Base-by-base conservation (phyloP, 2,888 invertebrate species). In the Mythimna ferrago region DNA sequence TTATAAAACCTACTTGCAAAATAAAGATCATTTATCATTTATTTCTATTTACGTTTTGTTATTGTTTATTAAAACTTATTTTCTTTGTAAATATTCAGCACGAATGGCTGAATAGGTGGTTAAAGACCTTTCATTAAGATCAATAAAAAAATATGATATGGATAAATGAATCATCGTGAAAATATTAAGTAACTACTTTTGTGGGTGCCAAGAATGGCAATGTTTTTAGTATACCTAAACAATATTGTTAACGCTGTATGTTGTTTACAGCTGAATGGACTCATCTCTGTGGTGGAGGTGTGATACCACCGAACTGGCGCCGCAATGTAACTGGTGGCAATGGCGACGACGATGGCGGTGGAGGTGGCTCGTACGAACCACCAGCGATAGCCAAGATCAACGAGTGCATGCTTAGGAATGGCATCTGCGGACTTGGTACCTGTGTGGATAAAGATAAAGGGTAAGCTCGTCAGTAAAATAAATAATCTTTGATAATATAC, bases 391-490 rank as follows among this genome's bases (percentile, higher is more conserved):
- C 91, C 83, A 95, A 91, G 94, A 95, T 98, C 84, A 97, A 98
- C 93, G 98, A 98, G 94, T 98, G 98, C 92, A 97, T 97, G 89
- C 92, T 98, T 69, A 93, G 98, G 77, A 97, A 97, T 71, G 97
- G 97, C 84, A 97, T 98, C 88, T 98, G 98, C 87, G 97, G 97
- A 0, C 97, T 97, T 1, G 98, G 98, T 0, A 96, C 97, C 84
- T 98, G 98, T 88, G 95, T 97, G 58, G 98, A 98, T 88, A 97
- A 97, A 66, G 96, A 97, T 60, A 97, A 97, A 64, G 98, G 98
- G 89, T 96, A 65, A 88, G 91, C 16, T 56, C 10, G 16, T 48
- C 48, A 16, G 1, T 16, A 16, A 6, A 48, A 48, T 6, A 16
- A 48, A 48, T 48, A 48, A 0, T 16, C 48, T 48, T 48, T 48